Conservation (phyloP, 2,797 vertebrate species). For the Acanthurus leucopareius region DNA sequence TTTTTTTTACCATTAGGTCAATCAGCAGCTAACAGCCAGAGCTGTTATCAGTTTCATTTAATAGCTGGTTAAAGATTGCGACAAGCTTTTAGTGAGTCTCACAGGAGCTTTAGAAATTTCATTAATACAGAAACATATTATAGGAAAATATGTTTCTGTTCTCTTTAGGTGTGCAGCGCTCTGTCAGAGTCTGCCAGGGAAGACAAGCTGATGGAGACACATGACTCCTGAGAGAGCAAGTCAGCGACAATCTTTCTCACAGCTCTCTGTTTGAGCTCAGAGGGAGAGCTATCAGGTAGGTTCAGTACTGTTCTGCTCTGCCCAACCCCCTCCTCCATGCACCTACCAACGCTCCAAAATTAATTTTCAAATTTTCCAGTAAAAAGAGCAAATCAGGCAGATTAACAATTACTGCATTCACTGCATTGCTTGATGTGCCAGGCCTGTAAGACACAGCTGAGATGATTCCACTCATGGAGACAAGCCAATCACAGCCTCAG, state of each 20-base stretch:
- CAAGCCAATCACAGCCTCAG: too few species aligned
- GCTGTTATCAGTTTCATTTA: slow-evolving; percentile 4
- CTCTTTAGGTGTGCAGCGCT: slow-evolving; percentile 74
- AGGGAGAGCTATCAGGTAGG: slow-evolving; percentile 87
- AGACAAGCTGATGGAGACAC: slow-evolving; percentile 66
- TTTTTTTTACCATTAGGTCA: neutral
- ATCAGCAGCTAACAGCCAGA: neutral
- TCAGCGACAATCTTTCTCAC: slow-evolving; percentile 85
- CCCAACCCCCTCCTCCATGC: slow-evolving; percentile 1
- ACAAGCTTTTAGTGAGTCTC: neutral
- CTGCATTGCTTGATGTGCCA: neutral
- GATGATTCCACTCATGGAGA: too few species aligned
- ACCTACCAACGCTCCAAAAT: neutral
- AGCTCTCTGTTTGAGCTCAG: slow-evolving; percentile 85
- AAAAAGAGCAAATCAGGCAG: too few species aligned
- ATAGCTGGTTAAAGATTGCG: slow-evolving; percentile 1
- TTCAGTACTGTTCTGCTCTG: slow-evolving; percentile 33
- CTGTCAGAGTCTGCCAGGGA: slow-evolving; percentile 78
- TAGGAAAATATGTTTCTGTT: slow-evolving; percentile 5
- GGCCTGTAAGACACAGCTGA: too few species aligned
- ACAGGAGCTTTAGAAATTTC: neutral
- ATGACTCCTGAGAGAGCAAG: slow-evolving; percentile 84
- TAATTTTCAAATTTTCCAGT: neutral
- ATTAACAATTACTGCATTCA: neutral
- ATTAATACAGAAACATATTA: neutral